phyloP scores from a whole-genome alignment of 1,140 invertebrate species.

The Protaetia brevitarsis region DNA sequence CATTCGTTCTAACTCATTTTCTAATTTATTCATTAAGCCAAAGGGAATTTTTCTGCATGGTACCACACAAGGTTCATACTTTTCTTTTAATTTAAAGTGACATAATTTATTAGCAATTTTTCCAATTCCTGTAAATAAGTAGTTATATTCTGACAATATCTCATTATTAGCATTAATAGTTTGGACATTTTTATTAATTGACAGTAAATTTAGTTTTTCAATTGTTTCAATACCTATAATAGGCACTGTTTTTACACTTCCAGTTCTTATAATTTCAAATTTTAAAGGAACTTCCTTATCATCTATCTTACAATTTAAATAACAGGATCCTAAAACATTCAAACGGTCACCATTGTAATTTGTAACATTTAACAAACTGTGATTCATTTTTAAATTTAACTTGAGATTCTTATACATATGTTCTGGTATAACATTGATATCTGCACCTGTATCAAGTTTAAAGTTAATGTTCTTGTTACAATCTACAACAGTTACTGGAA shows the following conservation, averaged over 20 bases:
- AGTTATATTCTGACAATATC: not conserved
- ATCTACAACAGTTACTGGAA: not conserved
- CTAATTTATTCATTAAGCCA: conserved; percentile 38
- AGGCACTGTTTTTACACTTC: not conserved
- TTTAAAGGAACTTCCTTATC: not conserved
- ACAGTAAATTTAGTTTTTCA: not conserved
- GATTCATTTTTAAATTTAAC: not conserved
- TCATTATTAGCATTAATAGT: not conserved
- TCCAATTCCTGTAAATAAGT: conserved; percentile 28
- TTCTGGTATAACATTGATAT: not conserved
- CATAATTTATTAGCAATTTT: conserved; percentile 20
- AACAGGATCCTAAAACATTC: not conserved
- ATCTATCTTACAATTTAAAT: not conserved
- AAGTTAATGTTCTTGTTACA: not conserved
- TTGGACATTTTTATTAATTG: not conserved
- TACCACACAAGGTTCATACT: conserved; percentile 36
- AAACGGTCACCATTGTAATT: not conserved
- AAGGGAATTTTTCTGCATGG: conserved; percentile 45
- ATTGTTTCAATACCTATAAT: not conserved
- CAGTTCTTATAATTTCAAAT: not conserved
- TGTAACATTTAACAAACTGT: not conserved
- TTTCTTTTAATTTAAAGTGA: conserved; percentile 26
- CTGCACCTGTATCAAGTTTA: conserved; percentile 3
- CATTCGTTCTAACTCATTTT: conserved; percentile 40
- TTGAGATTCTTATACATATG: not conserved